Evolutionary conservation across 2,113 vertebrate genomes (phyloP).

Genomic region (Tringa solitaria): DNA sequence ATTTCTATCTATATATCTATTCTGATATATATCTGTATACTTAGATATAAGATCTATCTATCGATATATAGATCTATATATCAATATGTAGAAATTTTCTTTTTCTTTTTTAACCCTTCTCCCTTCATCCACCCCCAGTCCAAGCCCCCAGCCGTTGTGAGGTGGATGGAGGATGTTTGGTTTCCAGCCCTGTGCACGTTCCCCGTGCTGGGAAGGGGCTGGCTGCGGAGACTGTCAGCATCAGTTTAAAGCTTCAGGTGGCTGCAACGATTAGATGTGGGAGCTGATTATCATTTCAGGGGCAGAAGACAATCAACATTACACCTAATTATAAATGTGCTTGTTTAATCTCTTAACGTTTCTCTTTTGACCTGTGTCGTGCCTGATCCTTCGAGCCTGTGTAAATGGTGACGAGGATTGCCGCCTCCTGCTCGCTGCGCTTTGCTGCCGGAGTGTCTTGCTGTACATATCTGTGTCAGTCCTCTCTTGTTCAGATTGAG

Average conservation of each 20-base stretch:
- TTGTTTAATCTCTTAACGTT: constrained; percentile 26
- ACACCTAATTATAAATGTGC: constrained; percentile 13
- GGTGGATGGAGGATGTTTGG: no score
- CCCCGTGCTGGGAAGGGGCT: background rate
- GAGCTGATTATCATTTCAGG: background rate
- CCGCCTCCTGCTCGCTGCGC: background rate
- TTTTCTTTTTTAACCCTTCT: background rate
- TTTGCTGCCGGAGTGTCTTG: background rate
- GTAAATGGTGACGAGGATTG: background rate
- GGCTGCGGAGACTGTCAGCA: background rate
- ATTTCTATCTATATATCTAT: background rate
- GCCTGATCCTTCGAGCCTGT: background rate
- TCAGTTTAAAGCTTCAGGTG: background rate
- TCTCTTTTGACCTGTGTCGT: background rate
- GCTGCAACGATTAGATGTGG: background rate
- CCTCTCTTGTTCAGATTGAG: constrained; percentile 46
- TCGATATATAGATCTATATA: background rate
- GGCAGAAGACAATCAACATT: background rate
- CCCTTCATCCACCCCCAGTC: background rate
- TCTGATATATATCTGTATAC: background rate
- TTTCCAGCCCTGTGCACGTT: rapidly evolving
- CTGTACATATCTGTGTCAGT: background rate
- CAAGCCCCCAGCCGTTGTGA: no score
- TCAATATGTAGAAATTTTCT: background rate
- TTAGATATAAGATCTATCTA: no score